Conservation (phyloP, 2,888 invertebrate genomes). For the Argyresthia goedartella region DNA sequence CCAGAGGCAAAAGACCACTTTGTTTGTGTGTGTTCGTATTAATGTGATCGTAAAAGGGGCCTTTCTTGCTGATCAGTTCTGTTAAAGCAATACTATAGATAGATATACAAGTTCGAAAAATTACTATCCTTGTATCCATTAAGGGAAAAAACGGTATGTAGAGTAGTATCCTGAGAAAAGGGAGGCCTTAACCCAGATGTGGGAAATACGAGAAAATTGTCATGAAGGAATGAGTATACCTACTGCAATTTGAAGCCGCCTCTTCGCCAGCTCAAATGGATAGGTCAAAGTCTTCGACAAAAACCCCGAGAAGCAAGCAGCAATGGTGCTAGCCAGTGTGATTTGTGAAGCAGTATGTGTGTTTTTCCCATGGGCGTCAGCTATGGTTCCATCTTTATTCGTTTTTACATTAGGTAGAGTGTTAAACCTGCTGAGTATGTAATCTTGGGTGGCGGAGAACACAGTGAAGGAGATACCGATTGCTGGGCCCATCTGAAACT, state of each 20-base stretch:
- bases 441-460: constrained; percentile 36
- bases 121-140: too few species aligned
- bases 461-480: constrained; percentile 45
- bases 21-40: too few species aligned
- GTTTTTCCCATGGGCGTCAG: background rate
- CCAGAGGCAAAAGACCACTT: too few species aligned
- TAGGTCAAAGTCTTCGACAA: constrained; percentile 84
- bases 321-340: constrained; percentile 48
- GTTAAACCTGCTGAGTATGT: constrained; percentile 18
- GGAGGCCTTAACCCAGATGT: too few species aligned
- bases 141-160: too few species aligned
- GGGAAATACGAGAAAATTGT: too few species aligned
- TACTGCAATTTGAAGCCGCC: constrained; percentile 87
- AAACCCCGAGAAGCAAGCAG: constrained; percentile 81
- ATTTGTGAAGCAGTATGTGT: constrained; percentile 19
- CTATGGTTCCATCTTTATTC: background rate
- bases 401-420: background rate
- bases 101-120: too few species aligned
- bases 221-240: constrained; percentile 12
- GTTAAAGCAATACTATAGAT: too few species aligned
- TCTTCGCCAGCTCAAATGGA: constrained; percentile 88
- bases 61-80: too few species aligned
- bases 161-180: too few species aligned
- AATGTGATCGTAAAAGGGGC: too few species aligned
- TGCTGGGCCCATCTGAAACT: constrained; percentile 46